Conservation (phyloP, 2,797 vertebrate genomes). For the Acropternis orthonyx region DNA sequence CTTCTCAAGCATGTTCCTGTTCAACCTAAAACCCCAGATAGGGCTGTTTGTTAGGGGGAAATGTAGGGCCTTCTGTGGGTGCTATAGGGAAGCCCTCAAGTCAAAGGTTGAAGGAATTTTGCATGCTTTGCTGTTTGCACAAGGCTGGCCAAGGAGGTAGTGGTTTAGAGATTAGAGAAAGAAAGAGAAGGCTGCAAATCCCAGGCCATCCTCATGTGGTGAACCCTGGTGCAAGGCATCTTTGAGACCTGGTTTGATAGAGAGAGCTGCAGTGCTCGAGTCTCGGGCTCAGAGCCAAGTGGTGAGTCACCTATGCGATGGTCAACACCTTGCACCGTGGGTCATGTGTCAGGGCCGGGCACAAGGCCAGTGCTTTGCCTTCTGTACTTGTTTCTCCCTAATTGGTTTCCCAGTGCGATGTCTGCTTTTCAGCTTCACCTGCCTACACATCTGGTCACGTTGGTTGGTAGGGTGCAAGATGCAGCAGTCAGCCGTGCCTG, state of each 20-base stretch:
- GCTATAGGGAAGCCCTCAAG: background rate
- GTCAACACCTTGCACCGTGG: background rate
- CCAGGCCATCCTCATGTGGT: background rate
- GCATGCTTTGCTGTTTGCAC: background rate
- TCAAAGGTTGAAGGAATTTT: background rate
- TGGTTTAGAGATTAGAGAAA: background rate
- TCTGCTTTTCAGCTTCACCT: background rate
- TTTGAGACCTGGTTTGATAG: background rate
- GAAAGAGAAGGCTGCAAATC: background rate
- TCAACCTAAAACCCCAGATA: background rate
- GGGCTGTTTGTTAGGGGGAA: background rate
- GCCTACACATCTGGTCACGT: fast-evolving
- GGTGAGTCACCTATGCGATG: background rate
- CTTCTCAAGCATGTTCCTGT: background rate
- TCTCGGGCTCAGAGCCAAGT: background rate
- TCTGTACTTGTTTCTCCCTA: background rate
- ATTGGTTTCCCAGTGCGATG: background rate
- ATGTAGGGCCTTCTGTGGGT: background rate
- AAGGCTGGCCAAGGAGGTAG: background rate
- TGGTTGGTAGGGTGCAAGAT: background rate
- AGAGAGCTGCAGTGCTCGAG: background rate
- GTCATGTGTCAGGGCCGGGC: background rate
- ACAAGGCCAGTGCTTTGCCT: background rate
- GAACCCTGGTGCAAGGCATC: background rate
- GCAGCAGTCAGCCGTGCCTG: background rate